Evolutionary conservation across 2,888 invertebrate genomes (phyloP).

Genomic region (Lasioglossum oenotherae): DNA sequence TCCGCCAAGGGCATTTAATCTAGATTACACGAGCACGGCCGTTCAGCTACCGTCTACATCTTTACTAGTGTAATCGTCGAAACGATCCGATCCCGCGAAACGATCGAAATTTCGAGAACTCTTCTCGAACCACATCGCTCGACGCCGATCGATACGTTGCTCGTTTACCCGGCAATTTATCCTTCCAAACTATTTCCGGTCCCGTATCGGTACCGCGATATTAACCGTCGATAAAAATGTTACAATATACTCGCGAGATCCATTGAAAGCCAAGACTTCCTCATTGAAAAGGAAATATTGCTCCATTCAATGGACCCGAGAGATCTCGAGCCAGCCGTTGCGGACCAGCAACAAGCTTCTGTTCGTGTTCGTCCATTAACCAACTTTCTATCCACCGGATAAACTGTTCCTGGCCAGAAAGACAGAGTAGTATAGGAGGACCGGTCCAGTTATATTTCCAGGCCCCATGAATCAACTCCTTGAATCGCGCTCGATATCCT

Average conservation of each 20-base stretch:
- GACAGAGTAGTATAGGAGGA: background rate
- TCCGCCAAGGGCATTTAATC: conserved; percentile 48
- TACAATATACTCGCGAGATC: background rate
- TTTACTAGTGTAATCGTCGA: background rate
- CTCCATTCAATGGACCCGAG: background rate
- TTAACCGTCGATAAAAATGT: background rate
- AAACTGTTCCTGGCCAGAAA: conserved; percentile 10
- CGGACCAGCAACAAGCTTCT: background rate
- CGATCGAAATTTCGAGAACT: background rate
- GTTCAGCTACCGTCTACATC: background rate
- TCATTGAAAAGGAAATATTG: conserved; percentile 6
- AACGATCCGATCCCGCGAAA: background rate
- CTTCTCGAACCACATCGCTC: background rate
- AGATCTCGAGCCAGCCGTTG: background rate
- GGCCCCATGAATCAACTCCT: conserved; percentile 9
- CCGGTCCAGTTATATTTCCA: conserved; percentile 11
- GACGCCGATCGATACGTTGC: background rate
- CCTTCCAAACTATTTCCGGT: background rate
- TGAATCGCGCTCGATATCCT: background rate
- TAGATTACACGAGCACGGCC: conserved; percentile 30
- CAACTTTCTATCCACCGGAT: conserved; percentile 16
- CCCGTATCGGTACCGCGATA: background rate
- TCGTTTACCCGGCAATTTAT: background rate
- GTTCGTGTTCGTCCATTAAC: conserved; percentile 15
- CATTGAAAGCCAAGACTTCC: background rate